Conservation (phyloP, 2,797 vertebrate species). For the Poliocrania exsul region DNA sequence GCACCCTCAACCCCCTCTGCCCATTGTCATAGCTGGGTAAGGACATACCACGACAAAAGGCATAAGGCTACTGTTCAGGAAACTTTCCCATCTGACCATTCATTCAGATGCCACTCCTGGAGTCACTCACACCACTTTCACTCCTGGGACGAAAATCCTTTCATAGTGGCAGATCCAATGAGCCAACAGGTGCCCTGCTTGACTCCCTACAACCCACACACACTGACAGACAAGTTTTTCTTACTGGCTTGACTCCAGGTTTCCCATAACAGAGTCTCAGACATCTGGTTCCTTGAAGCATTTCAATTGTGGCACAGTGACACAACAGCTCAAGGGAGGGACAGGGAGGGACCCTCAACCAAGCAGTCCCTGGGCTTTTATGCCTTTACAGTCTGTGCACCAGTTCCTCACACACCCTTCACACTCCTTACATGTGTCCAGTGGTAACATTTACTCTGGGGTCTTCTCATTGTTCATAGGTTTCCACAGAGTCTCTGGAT, state of each 20-base stretch:
- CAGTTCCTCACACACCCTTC: neutral
- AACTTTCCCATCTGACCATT: neutral
- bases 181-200: no score
- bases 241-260: neutral
- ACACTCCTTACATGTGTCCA: rapidly evolving
- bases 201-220: neutral
- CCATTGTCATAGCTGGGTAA: neutral
- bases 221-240: neutral
- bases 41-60: neutral
- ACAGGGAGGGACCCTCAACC: neutral
- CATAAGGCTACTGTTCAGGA: neutral
- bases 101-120: neutral
- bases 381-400: neutral
- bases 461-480: neutral
- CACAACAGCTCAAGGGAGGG: neutral
- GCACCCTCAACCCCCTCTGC: neutral
- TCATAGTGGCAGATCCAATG: neutral
- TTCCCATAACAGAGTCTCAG: neutral
- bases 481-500: neutral
- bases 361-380: neutral
- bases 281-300: neutral
- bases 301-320: neutral
- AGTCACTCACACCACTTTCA: neutral
- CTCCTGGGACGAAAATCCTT: neutral
- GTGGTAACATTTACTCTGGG: neutral